Base-by-base conservation (phyloP, 2,888 invertebrate genomes). In the Coleophora deauratella region DNA sequence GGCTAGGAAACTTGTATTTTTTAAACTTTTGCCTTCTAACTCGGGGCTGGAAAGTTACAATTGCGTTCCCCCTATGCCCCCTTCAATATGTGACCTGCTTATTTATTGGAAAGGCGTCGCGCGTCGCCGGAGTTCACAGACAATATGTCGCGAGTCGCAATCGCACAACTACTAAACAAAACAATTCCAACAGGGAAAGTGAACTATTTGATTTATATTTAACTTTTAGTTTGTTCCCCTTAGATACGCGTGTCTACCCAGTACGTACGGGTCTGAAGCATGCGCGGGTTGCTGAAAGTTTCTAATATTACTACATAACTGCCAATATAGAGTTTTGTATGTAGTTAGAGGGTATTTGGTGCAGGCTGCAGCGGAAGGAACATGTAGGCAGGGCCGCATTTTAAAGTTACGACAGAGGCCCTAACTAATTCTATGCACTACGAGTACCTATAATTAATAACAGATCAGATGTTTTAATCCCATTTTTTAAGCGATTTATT, bases 41-140 rank as follows among this genome's bases (percentile, higher is more conserved):
- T 61, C 71, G 66, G 59, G 67, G 71, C 66, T 70, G 62, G 69
- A 81, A 85, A 85, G 81, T 85, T 85, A 81, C 84, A 82, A 85
- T 85, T 84, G 84, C 81, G 70, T 82, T 78, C 77, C 68, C 77
- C 72, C 77, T 73, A 63, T 66, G 63, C 77, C 79, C 74, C 78
- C 72, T 81, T 79, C 84, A 84, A 84, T 85, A 84, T 85, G 85
- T 85, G 85, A 84, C 84, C 84, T 81, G 85, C 72, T 84, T 84
- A 82, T 84, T 84, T 85, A 85, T 84, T 78, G 79, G 75, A 75
- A 74, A 80, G 64, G 73, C 81, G 79, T 73, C 74, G n/a, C n/a
- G n/a, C n/a, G 21, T 21, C 21, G 80, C 69, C 66, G 65, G 78
- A 80, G 81, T 80, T 84, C 75, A 66, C 72, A 82, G 81, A 81